A percentile compares a stretch with the other conserved stretches of the same genome.
phyloP scores from a whole-genome alignment of 2,888 invertebrate species.

The Dioctria rufipes region DNA sequence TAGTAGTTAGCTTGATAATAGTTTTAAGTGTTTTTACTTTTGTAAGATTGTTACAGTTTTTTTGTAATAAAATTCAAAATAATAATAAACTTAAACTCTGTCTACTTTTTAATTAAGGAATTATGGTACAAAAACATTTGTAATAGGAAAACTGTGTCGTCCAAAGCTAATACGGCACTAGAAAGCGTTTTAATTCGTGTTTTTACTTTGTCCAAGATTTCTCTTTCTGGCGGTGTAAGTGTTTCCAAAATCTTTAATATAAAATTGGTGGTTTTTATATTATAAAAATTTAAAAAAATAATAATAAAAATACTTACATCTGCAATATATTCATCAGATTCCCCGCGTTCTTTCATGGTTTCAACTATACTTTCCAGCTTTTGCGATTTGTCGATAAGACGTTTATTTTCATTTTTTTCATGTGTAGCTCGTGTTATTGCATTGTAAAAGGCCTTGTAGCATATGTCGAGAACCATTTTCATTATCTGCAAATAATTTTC shows the following conservation, averaged over 20 bases:
- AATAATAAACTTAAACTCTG: neutral
- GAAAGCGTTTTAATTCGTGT: conserved; percentile 83
- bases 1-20: conserved; percentile 26
- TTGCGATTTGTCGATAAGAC: conserved; percentile 89
- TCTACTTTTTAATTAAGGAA: conserved; percentile 36
- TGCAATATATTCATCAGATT: conserved; percentile 83
- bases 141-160: conserved; percentile 86
- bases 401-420: conserved; percentile 79
- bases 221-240: conserved; percentile 87
- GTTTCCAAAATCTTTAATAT: conserved; percentile 80
- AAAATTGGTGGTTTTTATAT: neutral
- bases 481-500: conserved; percentile 73
- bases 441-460: conserved; percentile 82
- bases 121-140: conserved; percentile 80
- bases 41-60: conserved; percentile 42
- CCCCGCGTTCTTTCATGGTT: conserved; percentile 84
- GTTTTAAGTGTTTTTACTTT: conserved; percentile 48
- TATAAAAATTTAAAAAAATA: neutral
- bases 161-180: conserved; percentile 84
- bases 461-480: conserved; percentile 79
- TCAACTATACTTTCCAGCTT: conserved; percentile 86
- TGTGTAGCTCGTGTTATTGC: conserved; percentile 78
- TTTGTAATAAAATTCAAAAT: conserved; percentile 16
- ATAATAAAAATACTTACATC: conserved; percentile 75
- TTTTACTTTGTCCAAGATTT: conserved; percentile 82